A percentile compares a stretch with the other conserved stretches of the same genome.
Evolutionary conservation across 2,113 vertebrate species (phyloP).

Genomic region (Onychostruthus taczanowskii): DNA sequence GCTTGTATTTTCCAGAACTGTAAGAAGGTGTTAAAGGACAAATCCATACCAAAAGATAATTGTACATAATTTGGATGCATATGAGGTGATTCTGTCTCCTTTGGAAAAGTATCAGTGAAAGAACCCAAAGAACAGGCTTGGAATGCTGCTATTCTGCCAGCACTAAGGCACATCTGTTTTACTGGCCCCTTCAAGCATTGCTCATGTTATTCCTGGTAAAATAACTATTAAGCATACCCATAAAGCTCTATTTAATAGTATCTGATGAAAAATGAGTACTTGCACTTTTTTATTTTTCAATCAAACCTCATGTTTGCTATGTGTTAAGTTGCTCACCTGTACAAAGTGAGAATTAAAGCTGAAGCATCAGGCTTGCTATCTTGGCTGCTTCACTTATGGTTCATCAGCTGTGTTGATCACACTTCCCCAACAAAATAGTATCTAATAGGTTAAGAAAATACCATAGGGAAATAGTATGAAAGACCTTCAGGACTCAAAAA

Average conservation of each 20-base stretch:
- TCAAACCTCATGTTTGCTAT: background rate
- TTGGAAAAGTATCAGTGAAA: background rate
- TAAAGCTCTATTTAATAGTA: background rate
- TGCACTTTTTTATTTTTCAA: background rate
- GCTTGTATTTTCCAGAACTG: background rate
- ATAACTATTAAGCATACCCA: background rate
- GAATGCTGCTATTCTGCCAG: background rate
- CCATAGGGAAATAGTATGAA: background rate
- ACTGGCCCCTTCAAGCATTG: background rate
- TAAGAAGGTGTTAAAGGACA: background rate
- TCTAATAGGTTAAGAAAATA: background rate
- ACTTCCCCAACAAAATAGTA: background rate
- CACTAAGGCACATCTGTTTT: background rate
- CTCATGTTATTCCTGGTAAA: conserved; percentile 9
- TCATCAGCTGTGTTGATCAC: background rate
- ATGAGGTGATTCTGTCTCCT: background rate
- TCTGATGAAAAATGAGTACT: background rate
- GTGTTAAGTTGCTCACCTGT: background rate
- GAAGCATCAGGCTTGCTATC: background rate
- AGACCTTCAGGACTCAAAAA: background rate
- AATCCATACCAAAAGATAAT: background rate
- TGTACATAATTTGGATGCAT: background rate
- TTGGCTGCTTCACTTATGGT: background rate
- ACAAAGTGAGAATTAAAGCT: background rate
- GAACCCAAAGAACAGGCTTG: background rate